Conservation (phyloP, 1,140 invertebrate species). For the Drosophila parabipectinata region DNA sequence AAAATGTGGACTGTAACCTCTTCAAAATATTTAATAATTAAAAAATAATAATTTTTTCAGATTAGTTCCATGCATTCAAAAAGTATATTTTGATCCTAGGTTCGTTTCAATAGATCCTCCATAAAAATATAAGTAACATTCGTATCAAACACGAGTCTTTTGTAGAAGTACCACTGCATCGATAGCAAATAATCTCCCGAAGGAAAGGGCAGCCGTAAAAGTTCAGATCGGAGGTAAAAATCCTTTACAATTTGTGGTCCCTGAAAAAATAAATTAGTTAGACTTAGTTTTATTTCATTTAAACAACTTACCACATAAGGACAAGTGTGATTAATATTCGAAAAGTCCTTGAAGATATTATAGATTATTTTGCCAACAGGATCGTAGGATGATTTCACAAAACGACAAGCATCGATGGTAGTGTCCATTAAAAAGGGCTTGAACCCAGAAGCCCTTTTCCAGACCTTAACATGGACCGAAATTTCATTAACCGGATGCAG, state of each 20-base stretch:
- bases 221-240: not conserved
- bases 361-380: not conserved
- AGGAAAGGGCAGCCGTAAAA: not conserved
- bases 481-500: not conserved
- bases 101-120: not conserved
- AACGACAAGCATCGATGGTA: not conserved
- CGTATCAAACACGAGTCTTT: not conserved
- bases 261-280: not conserved
- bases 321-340: not conserved
- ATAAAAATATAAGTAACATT: not conserved
- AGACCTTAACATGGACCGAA: not conserved
- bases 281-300: not conserved
- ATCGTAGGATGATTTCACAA: not conserved
- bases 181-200: not conserved
- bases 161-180: not conserved
- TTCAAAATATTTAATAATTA: too few relatives aligned
- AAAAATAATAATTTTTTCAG: too few relatives aligned
- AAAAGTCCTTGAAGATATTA: slow-evolving; percentile 1
- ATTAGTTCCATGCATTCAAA: too few relatives aligned
- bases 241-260: not conserved
- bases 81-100: not conserved
- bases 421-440: not conserved
- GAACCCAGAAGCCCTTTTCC: not conserved
- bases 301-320: not conserved
- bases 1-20: not conserved